Conservation (phyloP, 2,797 vertebrate species). For the Bovichtus diacanthus region DNA sequence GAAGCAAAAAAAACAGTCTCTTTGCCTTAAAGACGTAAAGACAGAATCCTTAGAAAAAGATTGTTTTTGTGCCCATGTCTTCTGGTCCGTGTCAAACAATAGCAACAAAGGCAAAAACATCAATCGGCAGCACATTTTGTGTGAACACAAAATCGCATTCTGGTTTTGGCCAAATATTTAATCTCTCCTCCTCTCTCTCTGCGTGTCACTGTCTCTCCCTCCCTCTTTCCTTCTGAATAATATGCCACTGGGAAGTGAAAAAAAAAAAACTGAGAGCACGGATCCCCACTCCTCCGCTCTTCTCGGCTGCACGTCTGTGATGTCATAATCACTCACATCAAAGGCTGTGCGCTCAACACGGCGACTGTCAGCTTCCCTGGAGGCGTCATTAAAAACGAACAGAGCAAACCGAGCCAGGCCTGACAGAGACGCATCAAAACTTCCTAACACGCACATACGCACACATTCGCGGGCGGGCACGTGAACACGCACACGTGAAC, state of each 20-base stretch:
- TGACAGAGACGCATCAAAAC: conserved; percentile 85
- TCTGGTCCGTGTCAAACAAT: conserved; percentile 63
- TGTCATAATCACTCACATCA: conserved; percentile 89
- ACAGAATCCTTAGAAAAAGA: conserved; percentile 40
- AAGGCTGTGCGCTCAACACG: conserved; percentile 84
- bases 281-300: conserved; percentile 82
- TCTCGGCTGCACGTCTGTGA: conserved; percentile 85
- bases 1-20: conserved; percentile 39
- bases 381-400: conserved; percentile 89
- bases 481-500: not conserved
- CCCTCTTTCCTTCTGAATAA: conserved; percentile 73
- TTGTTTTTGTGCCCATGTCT: conserved; percentile 48
- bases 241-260: conserved; percentile 72
- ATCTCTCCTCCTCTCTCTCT: conserved; percentile 57
- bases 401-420: conserved; percentile 81
- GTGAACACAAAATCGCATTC: conserved; percentile 70
- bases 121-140: conserved; percentile 65
- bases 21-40: conserved; percentile 45
- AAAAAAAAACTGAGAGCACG: conserved; percentile 60
- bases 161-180: conserved; percentile 82
- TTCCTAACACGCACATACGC: conserved; percentile 54
- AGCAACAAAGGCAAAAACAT: conserved; percentile 69
- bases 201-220: conserved; percentile 52
- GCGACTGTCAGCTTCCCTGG: conserved; percentile 88
- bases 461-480: conserved; percentile 8